A percentile compares a stretch with the other conserved stretches of the same genome.
phyloP scores from a whole-genome alignment of 2,797 vertebrate species.

The Huso huso region DNA sequence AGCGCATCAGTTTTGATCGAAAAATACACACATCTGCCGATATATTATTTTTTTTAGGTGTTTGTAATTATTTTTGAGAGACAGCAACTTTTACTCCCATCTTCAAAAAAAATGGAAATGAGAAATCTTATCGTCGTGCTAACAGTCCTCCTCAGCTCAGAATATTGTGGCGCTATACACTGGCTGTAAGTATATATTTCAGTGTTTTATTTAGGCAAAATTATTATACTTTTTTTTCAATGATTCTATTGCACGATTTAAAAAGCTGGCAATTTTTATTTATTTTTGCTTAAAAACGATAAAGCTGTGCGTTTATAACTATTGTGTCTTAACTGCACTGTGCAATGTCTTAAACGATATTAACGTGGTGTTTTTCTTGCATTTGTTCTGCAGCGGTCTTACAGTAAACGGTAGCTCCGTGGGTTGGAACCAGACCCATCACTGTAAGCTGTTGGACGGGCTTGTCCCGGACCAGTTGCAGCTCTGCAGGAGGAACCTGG shows the following conservation, averaged over 20 bases:
- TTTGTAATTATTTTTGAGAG: no score
- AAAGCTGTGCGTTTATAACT: no score
- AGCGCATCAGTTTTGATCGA: no score
- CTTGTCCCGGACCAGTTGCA: constrained; percentile 50
- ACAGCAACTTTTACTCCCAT: background rate
- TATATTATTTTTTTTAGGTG: no score
- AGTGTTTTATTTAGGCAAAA: background rate
- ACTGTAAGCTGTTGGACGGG: constrained; percentile 47
- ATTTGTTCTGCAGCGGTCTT: constrained; percentile 41
- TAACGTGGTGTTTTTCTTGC: background rate
- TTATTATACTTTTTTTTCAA: no score
- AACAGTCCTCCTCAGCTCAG: constrained; percentile 6
- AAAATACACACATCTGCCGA: no score
- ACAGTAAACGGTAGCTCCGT: constrained; percentile 38
- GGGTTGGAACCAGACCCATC: constrained; percentile 57
- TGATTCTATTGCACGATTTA: no score
- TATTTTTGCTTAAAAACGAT: no score
- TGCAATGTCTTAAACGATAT: no score
- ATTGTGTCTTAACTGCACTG: no score
- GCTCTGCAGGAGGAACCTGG: constrained; percentile 57
- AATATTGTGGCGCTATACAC: constrained; percentile 25
- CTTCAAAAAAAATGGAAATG: constrained; percentile 18
- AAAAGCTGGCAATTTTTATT: no score
- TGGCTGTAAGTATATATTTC: constrained; percentile 36
- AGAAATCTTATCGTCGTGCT: constrained; percentile 14